These are phyloP conservation scores for Silurus glanis DNA, from an alignment of 2,113 vertebrate genomes.

Conservation along the genomic window DNA sequence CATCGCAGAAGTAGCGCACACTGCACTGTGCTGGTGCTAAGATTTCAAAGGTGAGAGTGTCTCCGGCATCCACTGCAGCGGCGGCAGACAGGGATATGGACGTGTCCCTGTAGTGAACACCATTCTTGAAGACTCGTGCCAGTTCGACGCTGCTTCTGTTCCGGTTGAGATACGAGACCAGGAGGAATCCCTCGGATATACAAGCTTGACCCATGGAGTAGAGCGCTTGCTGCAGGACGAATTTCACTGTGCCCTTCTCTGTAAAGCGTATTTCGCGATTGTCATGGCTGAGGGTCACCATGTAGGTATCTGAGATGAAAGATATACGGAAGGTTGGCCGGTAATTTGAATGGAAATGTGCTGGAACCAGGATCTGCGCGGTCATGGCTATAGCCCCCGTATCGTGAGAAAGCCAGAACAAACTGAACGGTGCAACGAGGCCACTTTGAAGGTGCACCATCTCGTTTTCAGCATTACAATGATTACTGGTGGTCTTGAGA, in stretches of 20 bases:
- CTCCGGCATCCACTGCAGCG: conserved; percentile 70
- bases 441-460: conserved; percentile 74
- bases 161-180: conserved; percentile 77
- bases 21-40: conserved; percentile 80
- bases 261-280: conserved; percentile 78
- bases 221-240: conserved; percentile 82
- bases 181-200: conserved; percentile 78
- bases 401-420: conserved; percentile 86
- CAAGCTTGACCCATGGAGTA: conserved; percentile 83
- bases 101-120: conserved; percentile 84
- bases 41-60: conserved; percentile 81
- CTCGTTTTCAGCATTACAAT: conserved; percentile 79
- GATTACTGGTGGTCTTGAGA: conserved; percentile 77
- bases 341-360: conserved; percentile 84
- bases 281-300: conserved; percentile 78
- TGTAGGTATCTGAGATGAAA: conserved; percentile 80
- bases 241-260: conserved; percentile 79
- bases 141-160: conserved; percentile 79
- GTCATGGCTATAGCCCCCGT: conserved; percentile 82
- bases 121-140: conserved; percentile 75
- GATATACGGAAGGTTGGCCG: conserved; percentile 77
- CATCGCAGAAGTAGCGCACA: conserved; percentile 81
- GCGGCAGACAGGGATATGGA: conserved; percentile 80
- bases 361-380: conserved; percentile 74
- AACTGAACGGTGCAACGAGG: conserved; percentile 70